phyloP scores from a whole-genome alignment of 1,140 invertebrate genomes.

The Antheraea pernyi region DNA sequence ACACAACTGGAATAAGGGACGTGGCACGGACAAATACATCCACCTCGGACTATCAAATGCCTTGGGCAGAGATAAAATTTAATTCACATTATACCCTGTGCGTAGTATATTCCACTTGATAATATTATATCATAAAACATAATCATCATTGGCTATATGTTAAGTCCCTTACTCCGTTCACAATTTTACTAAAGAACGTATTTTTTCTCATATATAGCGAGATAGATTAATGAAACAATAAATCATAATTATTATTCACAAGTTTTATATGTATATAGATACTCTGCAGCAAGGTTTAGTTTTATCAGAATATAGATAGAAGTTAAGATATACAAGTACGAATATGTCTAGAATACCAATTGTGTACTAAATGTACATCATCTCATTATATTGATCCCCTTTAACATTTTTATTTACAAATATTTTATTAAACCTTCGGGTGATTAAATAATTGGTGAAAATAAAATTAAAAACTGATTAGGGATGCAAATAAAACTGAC shows the following conservation, averaged over 20 bases:
- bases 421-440: slow-evolving; percentile 41
- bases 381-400: slow-evolving; percentile 75
- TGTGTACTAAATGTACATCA: slow-evolving; percentile 70
- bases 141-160: slow-evolving; percentile 62
- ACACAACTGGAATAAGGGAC: slow-evolving; percentile 71
- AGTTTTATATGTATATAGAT: slow-evolving; percentile 26
- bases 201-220: slow-evolving; percentile 53
- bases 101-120: slow-evolving; percentile 63
- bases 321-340: slow-evolving; percentile 62
- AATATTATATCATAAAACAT: slow-evolving; percentile 55
- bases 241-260: slow-evolving; percentile 31
- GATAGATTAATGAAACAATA: slow-evolving; percentile 8
- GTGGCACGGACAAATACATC: slow-evolving; percentile 56
- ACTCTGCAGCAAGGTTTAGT: slow-evolving; percentile 46
- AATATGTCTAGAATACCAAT: slow-evolving; percentile 74
- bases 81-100: slow-evolving; percentile 75
- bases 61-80: slow-evolving; percentile 42
- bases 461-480: slow-evolving; percentile 7
- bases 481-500: neutral
- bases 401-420: slow-evolving; percentile 77
- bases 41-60: slow-evolving; percentile 28
- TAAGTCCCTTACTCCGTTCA: slow-evolving; percentile 70
- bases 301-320: slow-evolving; percentile 53
- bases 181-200: slow-evolving; percentile 61
- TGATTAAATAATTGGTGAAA: slow-evolving; percentile 30